A percentile compares a stretch with the other conserved stretches of the same genome.
phyloP scores from a whole-genome alignment of 2,888 invertebrate species.

The Rugalucina vietnamica region DNA sequence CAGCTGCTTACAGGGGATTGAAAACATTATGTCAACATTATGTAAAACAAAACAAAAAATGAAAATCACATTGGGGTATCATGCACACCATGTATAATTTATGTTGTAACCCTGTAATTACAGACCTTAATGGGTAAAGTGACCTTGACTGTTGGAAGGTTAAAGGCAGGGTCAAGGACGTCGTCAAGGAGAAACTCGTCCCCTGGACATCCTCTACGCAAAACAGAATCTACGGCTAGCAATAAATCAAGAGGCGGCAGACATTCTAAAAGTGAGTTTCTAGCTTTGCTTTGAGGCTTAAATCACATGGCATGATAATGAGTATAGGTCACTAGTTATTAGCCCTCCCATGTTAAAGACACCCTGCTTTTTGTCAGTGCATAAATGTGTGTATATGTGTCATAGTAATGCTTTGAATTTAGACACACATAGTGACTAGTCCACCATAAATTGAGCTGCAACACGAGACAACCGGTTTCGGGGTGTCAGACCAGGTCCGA shows the following conservation, averaged over 20 bases:
- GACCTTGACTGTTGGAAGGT: slow-evolving; percentile 92
- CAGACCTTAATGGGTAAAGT: slow-evolving; percentile 92
- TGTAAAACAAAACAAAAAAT: too few relatives aligned
- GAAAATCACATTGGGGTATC: too few relatives aligned
- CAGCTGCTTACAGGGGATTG: background rate
- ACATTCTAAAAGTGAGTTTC: slow-evolving; percentile 81
- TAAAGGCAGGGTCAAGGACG: slow-evolving; percentile 87
- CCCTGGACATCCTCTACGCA: slow-evolving; percentile 75
- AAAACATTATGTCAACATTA: background rate
- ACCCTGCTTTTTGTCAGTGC: too few relatives aligned
- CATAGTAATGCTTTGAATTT: too few relatives aligned
- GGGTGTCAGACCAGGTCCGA: too few relatives aligned
- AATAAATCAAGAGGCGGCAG: slow-evolving; percentile 79
- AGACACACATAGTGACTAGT: too few relatives aligned
- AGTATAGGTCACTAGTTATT: too few relatives aligned
- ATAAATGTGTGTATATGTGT: too few relatives aligned
- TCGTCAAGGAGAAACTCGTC: slow-evolving; percentile 80
- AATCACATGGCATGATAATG: background rate
- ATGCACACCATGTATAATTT: background rate
- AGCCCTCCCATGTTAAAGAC: too few relatives aligned
- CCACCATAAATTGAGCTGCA: too few relatives aligned
- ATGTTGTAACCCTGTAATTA: slow-evolving; percentile 37
- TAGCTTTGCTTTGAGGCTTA: too few relatives aligned
- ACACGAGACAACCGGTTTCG: too few relatives aligned
- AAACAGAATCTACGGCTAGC: slow-evolving; percentile 81